Percentiles rank a stretch among this genome's conserved stretches.
Evolutionary conservation across 1,140 invertebrate species (phyloP).

Genomic region (Maconellicoccus hirsutus): DNA sequence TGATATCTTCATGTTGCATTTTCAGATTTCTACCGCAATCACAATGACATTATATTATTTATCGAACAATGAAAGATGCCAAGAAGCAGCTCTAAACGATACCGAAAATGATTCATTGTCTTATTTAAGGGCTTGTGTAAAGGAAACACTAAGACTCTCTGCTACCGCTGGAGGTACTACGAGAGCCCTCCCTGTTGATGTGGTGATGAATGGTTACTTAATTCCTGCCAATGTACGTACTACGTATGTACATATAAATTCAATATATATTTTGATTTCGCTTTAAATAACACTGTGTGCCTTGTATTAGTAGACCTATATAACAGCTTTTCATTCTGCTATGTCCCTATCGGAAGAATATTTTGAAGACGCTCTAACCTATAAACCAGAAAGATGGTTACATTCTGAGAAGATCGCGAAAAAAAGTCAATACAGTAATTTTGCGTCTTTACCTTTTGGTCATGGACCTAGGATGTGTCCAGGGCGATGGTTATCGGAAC

Average conservation of each 20-base stretch:
- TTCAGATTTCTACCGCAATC: conserved; percentile 39
- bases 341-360: conserved; percentile 35
- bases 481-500: conserved; percentile 37
- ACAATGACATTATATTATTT: conserved; percentile 46
- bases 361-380: conserved; percentile 37
- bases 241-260: conserved; percentile 25
- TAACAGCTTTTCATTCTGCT: conserved; percentile 38
- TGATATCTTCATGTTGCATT: conserved; percentile 29
- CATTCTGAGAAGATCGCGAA: conserved; percentile 34
- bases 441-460: conserved; percentile 50
- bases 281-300: too few relatives aligned
- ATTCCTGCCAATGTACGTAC: conserved; percentile 36
- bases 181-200: conserved; percentile 36
- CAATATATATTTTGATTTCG: too few relatives aligned
- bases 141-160: conserved; percentile 48
- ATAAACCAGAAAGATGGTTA: conserved; percentile 41
- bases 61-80: conserved; percentile 41
- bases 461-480: conserved; percentile 43
- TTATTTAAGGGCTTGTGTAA: conserved; percentile 49
- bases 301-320: conserved; percentile 35
- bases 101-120: conserved; percentile 39
- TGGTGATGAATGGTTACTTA: conserved; percentile 37
- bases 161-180: conserved; percentile 38
- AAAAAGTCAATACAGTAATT: conserved; percentile 40
- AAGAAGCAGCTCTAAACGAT: conserved; percentile 39